Percentiles rank a stretch among this genome's conserved stretches.
These are phyloP conservation scores for Hyles lineata DNA, from an alignment of 2,888 invertebrate species.

Conservation along the genomic window DNA sequence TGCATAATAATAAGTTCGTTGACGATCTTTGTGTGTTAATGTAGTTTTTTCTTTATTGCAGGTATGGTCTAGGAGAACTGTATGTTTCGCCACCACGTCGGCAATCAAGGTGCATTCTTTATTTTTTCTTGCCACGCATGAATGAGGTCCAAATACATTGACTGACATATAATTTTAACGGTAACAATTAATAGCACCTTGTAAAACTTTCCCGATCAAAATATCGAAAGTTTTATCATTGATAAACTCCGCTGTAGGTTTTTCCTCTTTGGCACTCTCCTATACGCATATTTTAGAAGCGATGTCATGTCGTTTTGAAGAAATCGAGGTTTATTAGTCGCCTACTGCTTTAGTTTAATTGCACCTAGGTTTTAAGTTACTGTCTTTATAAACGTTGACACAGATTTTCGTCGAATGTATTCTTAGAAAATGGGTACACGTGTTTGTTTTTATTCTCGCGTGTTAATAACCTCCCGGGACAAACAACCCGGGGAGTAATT, in stretches of 20 bases:
- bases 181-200: slow-evolving; percentile 30
- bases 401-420: slow-evolving; percentile 62
- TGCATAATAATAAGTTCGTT: slow-evolving; percentile 35
- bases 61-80: slow-evolving; percentile 40
- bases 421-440: slow-evolving; percentile 58
- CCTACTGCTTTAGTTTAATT: slow-evolving; percentile 63
- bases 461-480: slow-evolving; percentile 71
- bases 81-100: slow-evolving; percentile 40
- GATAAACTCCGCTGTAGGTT: slow-evolving; percentile 10
- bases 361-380: slow-evolving; percentile 64
- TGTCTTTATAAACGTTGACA: slow-evolving; percentile 63
- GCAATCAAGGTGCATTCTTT: slow-evolving; percentile 41
- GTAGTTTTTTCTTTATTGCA: slow-evolving; percentile 35
- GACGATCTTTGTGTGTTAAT: slow-evolving; percentile 29
- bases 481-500: slow-evolving; percentile 59
- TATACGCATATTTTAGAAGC: background rate
- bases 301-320: background rate
- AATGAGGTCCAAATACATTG: slow-evolving; percentile 35
- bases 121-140: slow-evolving; percentile 28
- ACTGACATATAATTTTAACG: slow-evolving; percentile 30
- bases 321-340: slow-evolving; percentile 57
- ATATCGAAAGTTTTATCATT: slow-evolving; percentile 34
- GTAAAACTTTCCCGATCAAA: slow-evolving; percentile 29
- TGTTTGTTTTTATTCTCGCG: slow-evolving; percentile 48
- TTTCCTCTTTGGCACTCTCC: slow-evolving; percentile 4